phyloP scores from a whole-genome alignment of 2,113 vertebrate species.

The Tyto alba region DNA sequence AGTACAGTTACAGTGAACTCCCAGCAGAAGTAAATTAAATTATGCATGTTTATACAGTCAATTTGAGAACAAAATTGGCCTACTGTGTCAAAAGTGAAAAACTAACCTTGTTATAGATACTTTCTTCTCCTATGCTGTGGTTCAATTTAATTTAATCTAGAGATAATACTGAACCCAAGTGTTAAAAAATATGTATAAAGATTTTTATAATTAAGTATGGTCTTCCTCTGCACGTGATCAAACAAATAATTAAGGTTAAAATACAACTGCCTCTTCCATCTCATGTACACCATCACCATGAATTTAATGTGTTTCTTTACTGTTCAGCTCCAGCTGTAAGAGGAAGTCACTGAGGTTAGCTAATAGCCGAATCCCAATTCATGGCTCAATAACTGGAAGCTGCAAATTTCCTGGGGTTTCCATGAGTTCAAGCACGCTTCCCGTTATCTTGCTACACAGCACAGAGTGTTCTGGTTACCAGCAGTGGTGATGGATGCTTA shows the following conservation, averaged over 20 bases:
- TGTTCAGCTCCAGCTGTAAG: not conserved
- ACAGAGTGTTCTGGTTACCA: not conserved
- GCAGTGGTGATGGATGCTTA: not conserved
- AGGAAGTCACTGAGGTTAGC: not conserved
- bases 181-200: not conserved
- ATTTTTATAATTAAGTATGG: not conserved
- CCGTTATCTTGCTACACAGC: not conserved
- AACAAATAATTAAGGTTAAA: not conserved
- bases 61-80: not conserved
- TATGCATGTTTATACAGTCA: not conserved
- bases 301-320: not conserved
- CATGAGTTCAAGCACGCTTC: not conserved
- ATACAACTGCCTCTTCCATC: not conserved
- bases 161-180: not conserved
- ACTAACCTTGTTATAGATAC: not conserved
- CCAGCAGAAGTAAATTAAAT: not conserved
- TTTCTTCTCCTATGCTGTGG: not conserved
- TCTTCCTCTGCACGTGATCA: not conserved
- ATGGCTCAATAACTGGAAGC: conserved; percentile 2
- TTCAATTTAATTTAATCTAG: not conserved
- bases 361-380: not conserved
- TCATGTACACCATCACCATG: not conserved
- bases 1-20: not conserved
- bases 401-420: not conserved
- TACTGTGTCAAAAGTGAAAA: not conserved